Evolutionary conservation across 2,797 vertebrate genomes (phyloP), one percentile per base, ranked within the genome.

Genomic region (Trachops cirrhosus): DNA sequence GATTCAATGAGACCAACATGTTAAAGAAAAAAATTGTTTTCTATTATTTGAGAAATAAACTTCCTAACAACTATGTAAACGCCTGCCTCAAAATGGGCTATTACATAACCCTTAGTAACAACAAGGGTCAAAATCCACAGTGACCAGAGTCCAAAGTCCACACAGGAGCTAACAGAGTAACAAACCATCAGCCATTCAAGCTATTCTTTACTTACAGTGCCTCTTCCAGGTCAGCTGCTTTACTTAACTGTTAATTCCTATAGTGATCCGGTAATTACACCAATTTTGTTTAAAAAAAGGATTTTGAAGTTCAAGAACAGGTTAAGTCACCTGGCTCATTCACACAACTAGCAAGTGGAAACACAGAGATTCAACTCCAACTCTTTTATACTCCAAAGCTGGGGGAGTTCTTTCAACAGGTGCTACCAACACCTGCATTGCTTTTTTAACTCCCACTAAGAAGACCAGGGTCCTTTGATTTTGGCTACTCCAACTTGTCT

Each of bases 1-100:
- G 15, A 70, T 62, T 82, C 39, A 87, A 34, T 44, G 44, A 14
- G 19, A 26, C n/a, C 73, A 44, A 46, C n/a, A n/a, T n/a, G 50
- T 46, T 80, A 6, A 52, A 92, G 34, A 37, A 91, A 85, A 44
- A 26, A 29, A 24, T 3, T 6, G 2, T 46, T 26, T 59, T 32
- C 29, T 70, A 44, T 48, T 92, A 67, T 39, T 68, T 87, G 67
- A 96, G 59, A 96, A 96, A 74, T 39, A 87, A 77, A 34, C 22
- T 71, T 94, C 32, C 64, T 67, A 50, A 22, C 16, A 52, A 41
- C n/a, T 83, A 3, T 5, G 75, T 54, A 71, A 88, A 39, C 8
- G 10, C 68, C 15, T 39, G 1, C 26, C 29, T 92, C 64, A 29
- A n/a, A 32, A 18, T 52, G 50, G 41, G 26, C 71, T 92, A 26